These are phyloP conservation scores for Brachypodius melanocephalos DNA, from an alignment of 2,113 vertebrate genomes.

Conservation along the genomic window DNA sequence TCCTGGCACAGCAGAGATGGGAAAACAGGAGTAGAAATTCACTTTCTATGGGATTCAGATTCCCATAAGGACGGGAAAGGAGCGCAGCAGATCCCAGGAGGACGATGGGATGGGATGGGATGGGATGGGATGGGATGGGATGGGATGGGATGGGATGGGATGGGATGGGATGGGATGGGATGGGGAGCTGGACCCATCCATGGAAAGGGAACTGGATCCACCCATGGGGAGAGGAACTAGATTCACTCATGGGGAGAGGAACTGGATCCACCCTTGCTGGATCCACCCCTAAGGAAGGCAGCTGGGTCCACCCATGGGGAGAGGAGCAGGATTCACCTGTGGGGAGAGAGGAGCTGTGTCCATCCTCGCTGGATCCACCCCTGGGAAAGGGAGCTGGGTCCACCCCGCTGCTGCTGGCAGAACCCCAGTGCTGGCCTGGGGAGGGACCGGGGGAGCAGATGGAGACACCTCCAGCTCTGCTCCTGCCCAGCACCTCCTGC, in stretches of 20 bases:
- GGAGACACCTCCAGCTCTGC: neutral
- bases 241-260: neutral
- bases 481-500: neutral
- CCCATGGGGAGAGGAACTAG: too few relatives aligned
- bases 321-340: neutral
- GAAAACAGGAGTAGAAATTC: neutral
- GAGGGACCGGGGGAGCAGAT: neutral
- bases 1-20: neutral
- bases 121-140: neutral
- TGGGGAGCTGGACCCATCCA: neutral
- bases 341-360: neutral
- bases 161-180: neutral
- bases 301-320: neutral
- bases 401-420: neutral
- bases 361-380: neutral
- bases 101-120: neutral
- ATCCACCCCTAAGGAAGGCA: neutral
- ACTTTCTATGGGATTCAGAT: neutral
- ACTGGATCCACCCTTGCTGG: too few relatives aligned
- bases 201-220: neutral
- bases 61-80: rapidly evolving
- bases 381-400: rapidly evolving
- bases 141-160: neutral
- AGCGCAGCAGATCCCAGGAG: rapidly evolving
- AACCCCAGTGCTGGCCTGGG: neutral